These are phyloP conservation scores for Intoshia linei DNA, from an alignment of 1,140 invertebrate genomes.

Conservation along the genomic window DNA sequence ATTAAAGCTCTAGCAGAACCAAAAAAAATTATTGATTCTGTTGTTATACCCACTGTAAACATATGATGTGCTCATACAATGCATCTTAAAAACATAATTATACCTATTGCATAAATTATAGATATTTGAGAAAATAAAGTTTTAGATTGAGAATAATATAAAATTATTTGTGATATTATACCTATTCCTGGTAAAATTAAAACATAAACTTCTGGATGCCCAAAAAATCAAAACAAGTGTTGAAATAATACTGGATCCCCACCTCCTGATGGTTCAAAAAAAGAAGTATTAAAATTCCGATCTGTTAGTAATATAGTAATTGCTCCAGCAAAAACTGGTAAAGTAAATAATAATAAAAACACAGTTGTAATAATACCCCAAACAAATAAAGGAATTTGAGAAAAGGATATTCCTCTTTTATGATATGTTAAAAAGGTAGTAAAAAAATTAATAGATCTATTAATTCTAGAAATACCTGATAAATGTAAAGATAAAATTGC, in stretches of 20 bases:
- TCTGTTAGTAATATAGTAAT: constrained; percentile 34
- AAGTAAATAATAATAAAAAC: constrained; percentile 30
- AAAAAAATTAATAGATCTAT: constrained; percentile 32
- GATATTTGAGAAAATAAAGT: background rate
- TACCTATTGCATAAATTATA: constrained; percentile 1
- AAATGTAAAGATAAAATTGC: constrained; percentile 34
- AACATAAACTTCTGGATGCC: constrained; percentile 4
- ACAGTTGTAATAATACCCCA: constrained; percentile 36
- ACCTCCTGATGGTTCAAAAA: constrained; percentile 5
- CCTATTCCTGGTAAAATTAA: constrained; percentile 5
- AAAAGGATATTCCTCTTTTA: constrained; percentile 18
- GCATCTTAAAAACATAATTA: background rate
- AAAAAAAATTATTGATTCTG: background rate
- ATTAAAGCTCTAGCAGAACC: constrained; percentile 1
- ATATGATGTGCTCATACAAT: constrained; percentile 3
- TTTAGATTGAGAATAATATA: constrained; percentile 1
- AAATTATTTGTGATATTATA: constrained; percentile 3
- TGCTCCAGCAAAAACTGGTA: constrained; percentile 36
- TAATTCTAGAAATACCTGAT: constrained; percentile 32
- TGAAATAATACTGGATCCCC: constrained; percentile 7
- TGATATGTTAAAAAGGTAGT: constrained; percentile 22
- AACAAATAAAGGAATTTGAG: constrained; percentile 27
- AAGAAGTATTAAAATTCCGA: constrained; percentile 2
- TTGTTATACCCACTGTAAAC: constrained; percentile 1
- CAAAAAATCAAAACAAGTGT: constrained; percentile 7